Percentiles rank a stretch among this genome's conserved stretches.
Conservation (phyloP, 2,113 vertebrate genomes). For the Antigone vipio region DNA sequence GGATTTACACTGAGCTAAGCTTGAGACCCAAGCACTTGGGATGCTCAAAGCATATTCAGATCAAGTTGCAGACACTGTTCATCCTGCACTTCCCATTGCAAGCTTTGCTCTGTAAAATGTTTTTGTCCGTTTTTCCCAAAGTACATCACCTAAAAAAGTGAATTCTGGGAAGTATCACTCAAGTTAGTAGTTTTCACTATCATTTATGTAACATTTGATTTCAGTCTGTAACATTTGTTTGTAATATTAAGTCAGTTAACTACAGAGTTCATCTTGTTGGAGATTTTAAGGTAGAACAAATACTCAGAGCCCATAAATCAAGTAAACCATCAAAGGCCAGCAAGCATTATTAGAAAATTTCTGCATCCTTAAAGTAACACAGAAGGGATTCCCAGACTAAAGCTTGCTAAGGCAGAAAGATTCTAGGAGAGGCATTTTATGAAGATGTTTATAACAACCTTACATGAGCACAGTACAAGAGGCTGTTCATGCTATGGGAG, state of each 20-base stretch:
- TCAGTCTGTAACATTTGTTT: background rate
- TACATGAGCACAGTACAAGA: background rate
- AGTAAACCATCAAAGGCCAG: background rate
- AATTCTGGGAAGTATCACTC: background rate
- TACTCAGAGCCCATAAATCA: background rate
- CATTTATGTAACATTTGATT: background rate
- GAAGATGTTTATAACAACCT: background rate
- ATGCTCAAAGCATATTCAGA: background rate
- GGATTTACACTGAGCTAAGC: constrained; percentile 22
- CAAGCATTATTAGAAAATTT: background rate
- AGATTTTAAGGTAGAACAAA: background rate
- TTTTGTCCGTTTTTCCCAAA: background rate
- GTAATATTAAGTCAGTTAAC: background rate
- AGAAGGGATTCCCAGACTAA: background rate
- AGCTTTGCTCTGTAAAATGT: background rate
- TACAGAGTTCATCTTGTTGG: background rate
- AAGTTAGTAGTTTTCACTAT: background rate
- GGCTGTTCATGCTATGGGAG: background rate
- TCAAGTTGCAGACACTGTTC: background rate
- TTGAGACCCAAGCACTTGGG: background rate
- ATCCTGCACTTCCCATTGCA: background rate
- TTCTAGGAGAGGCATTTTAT: background rate
- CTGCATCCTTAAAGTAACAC: background rate
- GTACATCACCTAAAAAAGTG: background rate
- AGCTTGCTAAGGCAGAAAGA: background rate